Evolutionary conservation across 2,113 vertebrate species (phyloP).

Genomic region (Pedionomus torquatus): DNA sequence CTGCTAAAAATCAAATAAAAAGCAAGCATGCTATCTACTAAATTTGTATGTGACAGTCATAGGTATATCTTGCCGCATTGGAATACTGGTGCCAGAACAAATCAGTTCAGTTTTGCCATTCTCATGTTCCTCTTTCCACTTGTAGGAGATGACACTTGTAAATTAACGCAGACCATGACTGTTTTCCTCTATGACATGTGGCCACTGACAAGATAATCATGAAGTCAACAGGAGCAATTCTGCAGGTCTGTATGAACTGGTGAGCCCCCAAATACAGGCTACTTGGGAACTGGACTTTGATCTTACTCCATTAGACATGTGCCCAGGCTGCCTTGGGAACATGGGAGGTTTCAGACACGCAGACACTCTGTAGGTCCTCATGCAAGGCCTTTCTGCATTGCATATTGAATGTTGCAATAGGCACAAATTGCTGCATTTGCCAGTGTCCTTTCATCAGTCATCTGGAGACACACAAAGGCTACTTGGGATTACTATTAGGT

Average conservation of each 20-base stretch:
- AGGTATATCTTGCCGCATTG: slow-evolving; percentile 13
- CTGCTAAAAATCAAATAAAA: slow-evolving; percentile 56
- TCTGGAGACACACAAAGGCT: neutral
- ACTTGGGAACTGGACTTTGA: fast-evolving
- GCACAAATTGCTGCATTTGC: neutral
- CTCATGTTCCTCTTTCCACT: neutral
- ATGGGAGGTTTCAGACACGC: neutral
- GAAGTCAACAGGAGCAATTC: neutral
- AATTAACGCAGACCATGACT: neutral
- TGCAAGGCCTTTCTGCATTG: neutral
- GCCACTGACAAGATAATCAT: neutral
- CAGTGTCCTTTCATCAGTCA: neutral
- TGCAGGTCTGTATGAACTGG: neutral
- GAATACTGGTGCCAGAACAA: neutral
- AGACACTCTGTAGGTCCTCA: neutral
- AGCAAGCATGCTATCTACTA: slow-evolving; percentile 29
- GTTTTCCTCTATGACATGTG: neutral
- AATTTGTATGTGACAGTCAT: slow-evolving; percentile 51
- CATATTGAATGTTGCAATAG: neutral
- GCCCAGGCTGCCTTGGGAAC: neutral
- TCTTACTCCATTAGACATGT: neutral
- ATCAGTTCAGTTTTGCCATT: neutral
- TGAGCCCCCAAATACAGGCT: neutral
- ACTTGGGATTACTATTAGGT: neutral
- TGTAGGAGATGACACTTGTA: neutral